Base-by-base conservation (phyloP, 2,888 invertebrate genomes). In the Hyppa rectilinea region DNA sequence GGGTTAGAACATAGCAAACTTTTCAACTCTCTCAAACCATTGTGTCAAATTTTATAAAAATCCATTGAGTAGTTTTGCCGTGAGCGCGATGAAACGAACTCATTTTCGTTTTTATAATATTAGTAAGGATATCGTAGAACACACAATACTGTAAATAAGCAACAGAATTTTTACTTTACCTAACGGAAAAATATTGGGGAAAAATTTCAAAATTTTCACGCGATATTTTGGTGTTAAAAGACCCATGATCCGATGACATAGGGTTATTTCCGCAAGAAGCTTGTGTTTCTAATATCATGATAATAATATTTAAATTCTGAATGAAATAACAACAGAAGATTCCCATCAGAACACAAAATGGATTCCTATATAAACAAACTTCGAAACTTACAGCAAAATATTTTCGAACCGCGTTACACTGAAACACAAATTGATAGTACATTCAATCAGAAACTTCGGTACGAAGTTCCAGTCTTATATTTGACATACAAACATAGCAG, bases 401-500 rank as follows among this genome's bases (percentile, higher is more conserved):
- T 67, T 80, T 58, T 34, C 17, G 17, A 61, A 50, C 12, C 4
- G 1, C 14, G 4, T 59, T 58, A 65, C 38, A 61, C 34, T 34
- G 29, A 47, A 77, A 75, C 34, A 63, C 38, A 53, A 75, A 75
- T 60, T 59, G 45, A 60, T 36, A 49, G 61, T n/a, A 45, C 38
- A 80, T 68, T 80, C 49, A 40, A 77, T 68, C 53, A 49, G 17
- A n/a, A 80, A 80, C 40, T 75, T 68, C 12, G 10, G 10, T 12
- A 7, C n/a, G 0, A 55, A 67, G 58, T 75, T 68, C n/a, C 3
- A 56, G 60, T 40, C n/a, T 74, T 52, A 31, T n/a, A 75, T 75
- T 75, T 53, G 38, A 53, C 38, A 26, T 17, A 59, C 62, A 81
- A 84, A 81, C 63, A 73, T 63, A 55, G 65, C 66, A 64, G 53